Base-by-base conservation (phyloP, 2,888 invertebrate genomes). In the Campoletis raptor region DNA sequence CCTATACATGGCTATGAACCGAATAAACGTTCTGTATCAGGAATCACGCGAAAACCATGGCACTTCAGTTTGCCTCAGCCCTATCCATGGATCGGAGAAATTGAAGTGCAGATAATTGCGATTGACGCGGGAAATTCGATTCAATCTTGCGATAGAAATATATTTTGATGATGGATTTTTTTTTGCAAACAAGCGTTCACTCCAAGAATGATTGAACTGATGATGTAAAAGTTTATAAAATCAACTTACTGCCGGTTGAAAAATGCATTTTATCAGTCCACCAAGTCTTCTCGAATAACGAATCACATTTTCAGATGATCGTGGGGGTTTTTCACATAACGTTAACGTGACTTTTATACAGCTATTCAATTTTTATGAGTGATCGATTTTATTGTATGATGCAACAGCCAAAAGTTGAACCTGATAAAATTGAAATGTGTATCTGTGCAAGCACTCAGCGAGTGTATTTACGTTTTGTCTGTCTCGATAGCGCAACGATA, bases 401-500 rank as follows among this genome's bases (percentile, higher is more conserved):
- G 4, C n/a, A 48, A 45, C n/a, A 15, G 15, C 5, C 9, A 2
- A 52, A 36, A 36, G 36, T 52, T 52, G 52, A 18, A 36, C n/a
- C 30, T 0, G 30, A 18, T 18, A 52, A 10, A 48, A 12, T 30
- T 72, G 30, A n/a, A 24, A 48, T 42, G 69, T 40, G 18, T 21
- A 69, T 21, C 4, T 10, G 9, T 42, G n/a, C 36, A 12, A 42
- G 37, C 9, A 42, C 18, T 70, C 18, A 48, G 40, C 3, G 36
- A 48, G 45, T 30, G 9, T 21, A 18, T 15, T 61, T 15, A 48
- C 15, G 48, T 72, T 52, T 42, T 21, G 24, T n/a, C 12, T 66
- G 36, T 2, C 7, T n/a, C 10, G 45, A 72, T 37, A 85, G 57
- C 40, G 74, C 61, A 84, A 67, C 40, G 54, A 73, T 84, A 48